Evolutionary conservation across 2,113 vertebrate species (phyloP).

Genomic region (Merops nubicus): DNA sequence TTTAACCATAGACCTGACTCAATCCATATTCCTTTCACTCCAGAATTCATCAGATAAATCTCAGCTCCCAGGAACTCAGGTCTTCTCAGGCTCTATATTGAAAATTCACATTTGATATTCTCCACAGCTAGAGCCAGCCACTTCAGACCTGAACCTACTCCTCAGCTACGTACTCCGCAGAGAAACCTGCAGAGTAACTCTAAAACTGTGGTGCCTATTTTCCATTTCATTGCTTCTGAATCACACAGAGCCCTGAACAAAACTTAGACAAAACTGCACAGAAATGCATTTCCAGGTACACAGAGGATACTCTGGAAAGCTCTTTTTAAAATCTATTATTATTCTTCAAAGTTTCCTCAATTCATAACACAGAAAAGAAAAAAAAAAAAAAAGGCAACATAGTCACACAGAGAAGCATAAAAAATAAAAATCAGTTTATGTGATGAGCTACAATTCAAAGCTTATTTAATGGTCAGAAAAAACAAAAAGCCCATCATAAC

Average conservation of each 20-base stretch:
- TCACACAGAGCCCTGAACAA: background rate
- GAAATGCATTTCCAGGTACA: background rate
- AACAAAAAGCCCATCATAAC: background rate
- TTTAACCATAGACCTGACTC: background rate
- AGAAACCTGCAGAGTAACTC: background rate
- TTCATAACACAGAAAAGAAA: background rate
- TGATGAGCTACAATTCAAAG: background rate
- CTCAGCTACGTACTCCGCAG: accelerated
- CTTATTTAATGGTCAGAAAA: background rate
- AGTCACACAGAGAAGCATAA: background rate
- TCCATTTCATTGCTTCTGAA: background rate
- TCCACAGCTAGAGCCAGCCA: background rate
- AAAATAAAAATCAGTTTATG: background rate
- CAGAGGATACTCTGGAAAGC: background rate
- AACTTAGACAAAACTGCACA: background rate
- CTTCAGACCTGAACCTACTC: background rate
- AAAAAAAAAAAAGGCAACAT: background rate
- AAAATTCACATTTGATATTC: background rate
- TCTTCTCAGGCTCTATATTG: accelerated
- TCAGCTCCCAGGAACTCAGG: background rate
- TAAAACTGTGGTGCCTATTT: background rate
- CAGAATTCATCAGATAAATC: background rate
- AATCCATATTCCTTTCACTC: background rate
- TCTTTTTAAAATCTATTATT: background rate
- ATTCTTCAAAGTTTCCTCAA: background rate